Base-by-base conservation (phyloP, 2,888 invertebrate genomes). In the Mythimna impura region DNA sequence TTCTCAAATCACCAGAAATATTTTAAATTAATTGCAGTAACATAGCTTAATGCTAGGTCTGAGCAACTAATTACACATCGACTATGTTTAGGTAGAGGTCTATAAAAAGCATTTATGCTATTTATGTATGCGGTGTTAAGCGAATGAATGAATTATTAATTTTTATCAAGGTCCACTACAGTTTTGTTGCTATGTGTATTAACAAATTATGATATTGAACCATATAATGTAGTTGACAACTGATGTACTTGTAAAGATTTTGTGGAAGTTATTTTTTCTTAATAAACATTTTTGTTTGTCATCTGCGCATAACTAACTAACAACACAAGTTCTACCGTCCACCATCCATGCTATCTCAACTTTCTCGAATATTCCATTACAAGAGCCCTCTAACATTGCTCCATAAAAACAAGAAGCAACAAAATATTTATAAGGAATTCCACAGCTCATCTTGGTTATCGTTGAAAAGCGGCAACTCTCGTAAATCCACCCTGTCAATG, bases 401-500 rank as follows among this genome's bases (percentile, higher is more conserved):
- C 66, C 50, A 65, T 74, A 80, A 77, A 80, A 84, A 78, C 73
- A 78, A 74, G 68, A 83, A 80, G 70, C 74, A 75, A 80, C 84
- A 84, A 80, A 84, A 82, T 81, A 80, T 80, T 80, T 81, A 83
- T 83, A 71, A 72, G 69, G 63, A 80, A 80, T 80, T 76, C 76
- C 77, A 80, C 77, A 90, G 84, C 82, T 91, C 89, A 88, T 89
- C 88, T 83, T 73, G 54, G 84, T 81, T 85, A 85, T 82, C 78
- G 80, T 52, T 57, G 69, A 71, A 82, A 81, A 81, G 66, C 63
- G 84, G 83, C 34, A 84, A 76, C 81, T 87, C 87, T 88, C 89
- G 88, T 92, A 93, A 93, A 93, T 93, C 89, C 81, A 85, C 84
- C 87, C 89, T 90, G 91, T 91, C 92, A 90, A 92, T 93, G 91